Evolutionary conservation across 2,797 vertebrate species (phyloP).

Genomic region (Lagodon rhomboides): DNA sequence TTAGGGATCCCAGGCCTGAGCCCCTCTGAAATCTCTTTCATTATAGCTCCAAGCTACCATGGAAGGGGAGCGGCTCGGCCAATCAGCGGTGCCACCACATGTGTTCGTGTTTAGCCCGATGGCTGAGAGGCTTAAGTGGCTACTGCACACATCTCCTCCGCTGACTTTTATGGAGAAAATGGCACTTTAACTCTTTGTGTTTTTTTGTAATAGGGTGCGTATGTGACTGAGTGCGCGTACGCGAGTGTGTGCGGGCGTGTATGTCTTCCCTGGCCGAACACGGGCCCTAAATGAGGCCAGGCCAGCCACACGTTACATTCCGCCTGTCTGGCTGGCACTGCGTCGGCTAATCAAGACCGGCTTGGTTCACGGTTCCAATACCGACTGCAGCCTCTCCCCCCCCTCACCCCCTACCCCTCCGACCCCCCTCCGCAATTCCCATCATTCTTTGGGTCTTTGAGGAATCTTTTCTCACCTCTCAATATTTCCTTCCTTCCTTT

Average conservation of each 20-base stretch:
- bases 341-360: constrained; percentile 79
- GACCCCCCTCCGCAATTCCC: constrained; percentile 20
- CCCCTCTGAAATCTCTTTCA: constrained; percentile 87
- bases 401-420: background rate
- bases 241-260: constrained; percentile 37
- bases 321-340: constrained; percentile 80
- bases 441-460: constrained; percentile 66
- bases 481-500: constrained; percentile 61
- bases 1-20: constrained; percentile 85
- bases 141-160: constrained; percentile 82
- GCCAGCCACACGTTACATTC: constrained; percentile 83
- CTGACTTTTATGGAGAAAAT: constrained; percentile 85
- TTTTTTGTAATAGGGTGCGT: constrained; percentile 64
- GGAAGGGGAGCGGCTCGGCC: constrained; percentile 77
- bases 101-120: constrained; percentile 88
- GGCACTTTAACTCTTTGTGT: constrained; percentile 83
- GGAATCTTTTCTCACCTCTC: constrained; percentile 66
- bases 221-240: constrained; percentile 51
- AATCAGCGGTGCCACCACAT: constrained; percentile 83
- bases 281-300: constrained; percentile 79
- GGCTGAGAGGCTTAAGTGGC: constrained; percentile 84
- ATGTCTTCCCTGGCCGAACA: constrained; percentile 59
- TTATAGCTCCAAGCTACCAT: constrained; percentile 86
- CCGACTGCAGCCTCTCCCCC: constrained; percentile 21
- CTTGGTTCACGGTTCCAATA: constrained; percentile 65